Conservation (phyloP, 2,888 invertebrate genomes). For the Nezara viridula region DNA sequence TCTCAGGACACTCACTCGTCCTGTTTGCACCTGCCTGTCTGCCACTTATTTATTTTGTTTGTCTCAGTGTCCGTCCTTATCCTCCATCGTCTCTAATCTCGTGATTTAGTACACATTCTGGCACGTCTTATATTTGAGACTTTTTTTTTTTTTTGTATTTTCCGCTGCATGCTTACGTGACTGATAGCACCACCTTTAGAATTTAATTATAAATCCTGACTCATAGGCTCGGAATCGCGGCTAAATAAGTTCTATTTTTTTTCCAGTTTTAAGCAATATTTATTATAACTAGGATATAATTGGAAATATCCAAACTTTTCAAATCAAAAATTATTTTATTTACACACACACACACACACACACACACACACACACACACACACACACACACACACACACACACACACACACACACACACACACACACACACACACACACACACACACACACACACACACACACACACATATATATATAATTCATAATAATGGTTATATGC, state of each 20-base stretch:
- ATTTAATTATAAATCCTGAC: neutral
- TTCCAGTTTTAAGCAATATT: too few species aligned
- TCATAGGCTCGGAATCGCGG: neutral
- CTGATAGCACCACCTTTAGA: neutral
- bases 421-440: too few species aligned
- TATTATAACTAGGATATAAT: too few species aligned
- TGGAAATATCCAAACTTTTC: too few species aligned
- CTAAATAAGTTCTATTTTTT: neutral
- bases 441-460: too few species aligned
- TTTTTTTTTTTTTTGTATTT: neutral
- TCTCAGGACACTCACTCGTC: slow-evolving; percentile 13
- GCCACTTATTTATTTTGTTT: slow-evolving; percentile 26
- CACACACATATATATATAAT: too few species aligned
- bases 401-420: too few species aligned
- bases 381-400: too few species aligned
- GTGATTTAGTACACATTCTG: slow-evolving; percentile 34
- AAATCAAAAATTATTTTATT: too few species aligned
- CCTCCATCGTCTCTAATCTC: neutral
- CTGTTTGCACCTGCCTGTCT: neutral
- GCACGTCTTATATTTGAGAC: slow-evolving; percentile 1
- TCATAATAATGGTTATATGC: too few species aligned
- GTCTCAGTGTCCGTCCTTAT: neutral
- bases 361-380: too few species aligned
- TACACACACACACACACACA: too few species aligned
- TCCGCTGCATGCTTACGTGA: neutral